Evolutionary conservation across 1,140 invertebrate species (phyloP), one percentile per base, ranked within the genome.

Genomic region (Epicauta chinensis): DNA sequence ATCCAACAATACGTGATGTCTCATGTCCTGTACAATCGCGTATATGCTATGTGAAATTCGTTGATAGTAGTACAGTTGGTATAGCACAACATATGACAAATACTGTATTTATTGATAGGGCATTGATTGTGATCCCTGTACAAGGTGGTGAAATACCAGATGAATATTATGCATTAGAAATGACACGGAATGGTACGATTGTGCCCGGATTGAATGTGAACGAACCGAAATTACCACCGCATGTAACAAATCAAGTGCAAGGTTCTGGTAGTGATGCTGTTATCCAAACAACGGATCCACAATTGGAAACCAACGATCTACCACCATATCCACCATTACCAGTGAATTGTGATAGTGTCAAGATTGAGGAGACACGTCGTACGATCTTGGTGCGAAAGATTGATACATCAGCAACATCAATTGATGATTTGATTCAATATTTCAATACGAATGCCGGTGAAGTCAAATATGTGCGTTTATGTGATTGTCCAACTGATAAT

Each of bases 21-120:
- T 89, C 89, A 3, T 86, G 91, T 45, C 89, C 89, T 0, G 88
- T 93, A 2, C 83, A 90, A 51, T 92, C 90, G 0, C 80, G 92
- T 60, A 94, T 98, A 63, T 97, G 94, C 70, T 99, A 96, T 72
- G 87, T 99, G 11, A 96, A 97, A 70, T 99, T 93, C 73, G 84
- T 91, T 53, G 93, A 98, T 62, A 64, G 74, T 30, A 76, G 77
- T 16, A 86, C 85, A 56, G 93, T 96, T 7, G 83, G 87, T 12
- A 87, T 98, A 7, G 93, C 95, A 2, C 91, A 97, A 60, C 97
- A 99, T 72, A 83, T 99, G 74, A 98, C 93, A 2, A 98, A 99
- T 68, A 98, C 95, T 0, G 96, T 99, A 16, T 98, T 99, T 70
- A 97, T 99, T 65, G 97, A 99, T 69, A 79, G 96, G 53, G 96